Base-by-base conservation (phyloP, 2,797 vertebrate species). In the Acipenser transmontanus region DNA sequence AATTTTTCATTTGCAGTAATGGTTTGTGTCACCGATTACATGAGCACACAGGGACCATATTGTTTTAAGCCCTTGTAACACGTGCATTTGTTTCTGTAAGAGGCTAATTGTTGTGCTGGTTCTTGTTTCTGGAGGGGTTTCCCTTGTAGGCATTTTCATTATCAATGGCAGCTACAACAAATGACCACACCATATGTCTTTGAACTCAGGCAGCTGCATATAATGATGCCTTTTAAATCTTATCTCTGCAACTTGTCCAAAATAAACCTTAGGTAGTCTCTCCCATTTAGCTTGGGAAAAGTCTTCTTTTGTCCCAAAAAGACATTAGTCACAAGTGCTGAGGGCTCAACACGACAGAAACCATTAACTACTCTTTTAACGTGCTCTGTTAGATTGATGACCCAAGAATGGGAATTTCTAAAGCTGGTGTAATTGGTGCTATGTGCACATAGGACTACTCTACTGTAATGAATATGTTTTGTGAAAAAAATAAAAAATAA, bases 221-320 rank as follows among this genome's bases (percentile, higher is more conserved):
- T 11, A 11, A 61, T 49, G 17, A 68, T 56, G 9, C 11, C 56
- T 57, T 68, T 62, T 65, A 1, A 5, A 48, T 62, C 70, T 78
- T 70, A 72, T 71, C 50, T 68, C 9, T 69, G 65, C 66, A 66
- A 63, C 50, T 56, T 71, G 17, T 8, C 14, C 73, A 34, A 76
- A 74, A 65, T 64, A 63, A 12, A 48, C 1, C 2, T 50, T 13
- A 52, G 62, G 47, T 66, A 66, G 54, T 60, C 67, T 12, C 10
- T 70, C n/a, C 12, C 6, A 50, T 76, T 73, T 67, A 63, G 48
- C 59, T 64, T 71, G 0, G 50, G 52, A 72, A 59, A 69, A 73
- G 56, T 59, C 10, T 6, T 0, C 1, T 70, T 74, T 75, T 61
- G 63, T 20, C 8, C 69, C 49, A 56, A 57, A 61, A 50, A 65